These are phyloP conservation scores for Parnassius orleans DNA, from an alignment of 2,888 invertebrate species.

Conservation along the genomic window DNA sequence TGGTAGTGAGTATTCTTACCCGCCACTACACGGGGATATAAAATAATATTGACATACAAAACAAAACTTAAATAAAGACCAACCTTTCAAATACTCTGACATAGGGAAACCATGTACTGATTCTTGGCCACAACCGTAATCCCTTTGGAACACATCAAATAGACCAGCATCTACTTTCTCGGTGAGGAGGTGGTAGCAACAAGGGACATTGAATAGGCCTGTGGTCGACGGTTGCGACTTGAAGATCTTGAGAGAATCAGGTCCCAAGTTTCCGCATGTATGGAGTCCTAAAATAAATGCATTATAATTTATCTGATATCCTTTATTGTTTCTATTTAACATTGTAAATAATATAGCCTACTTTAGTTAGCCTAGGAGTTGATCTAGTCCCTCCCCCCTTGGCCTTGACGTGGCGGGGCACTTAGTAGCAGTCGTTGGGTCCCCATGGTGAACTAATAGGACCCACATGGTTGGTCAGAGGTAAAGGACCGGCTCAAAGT, in stretches of 20 bases:
- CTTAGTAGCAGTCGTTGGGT: too few relatives aligned
- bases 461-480: too few relatives aligned
- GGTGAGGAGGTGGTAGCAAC: slow-evolving; percentile 92
- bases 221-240: slow-evolving; percentile 71
- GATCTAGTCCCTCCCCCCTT: too few relatives aligned
- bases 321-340: too few relatives aligned
- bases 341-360: too few relatives aligned
- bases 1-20: too few relatives aligned
- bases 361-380: too few relatives aligned
- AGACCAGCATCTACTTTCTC: slow-evolving; percentile 63
- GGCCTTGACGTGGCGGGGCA: too few relatives aligned
- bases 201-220: slow-evolving; percentile 90
- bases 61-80: background rate
- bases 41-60: too few relatives aligned
- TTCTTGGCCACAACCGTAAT: slow-evolving; percentile 40
- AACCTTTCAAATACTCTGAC: slow-evolving; percentile 79
- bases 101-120: slow-evolving; percentile 83
- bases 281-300: slow-evolving; percentile 85
- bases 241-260: slow-evolving; percentile 87
- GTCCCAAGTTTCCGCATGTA: slow-evolving; percentile 92
- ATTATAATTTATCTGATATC: background rate
- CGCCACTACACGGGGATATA: too few relatives aligned
- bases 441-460: too few relatives aligned
- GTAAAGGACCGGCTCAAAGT: too few relatives aligned
- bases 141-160: slow-evolving; percentile 65